phyloP scores from a whole-genome alignment of 2,797 vertebrate species.

The Hapalemur alaotrensis region DNA sequence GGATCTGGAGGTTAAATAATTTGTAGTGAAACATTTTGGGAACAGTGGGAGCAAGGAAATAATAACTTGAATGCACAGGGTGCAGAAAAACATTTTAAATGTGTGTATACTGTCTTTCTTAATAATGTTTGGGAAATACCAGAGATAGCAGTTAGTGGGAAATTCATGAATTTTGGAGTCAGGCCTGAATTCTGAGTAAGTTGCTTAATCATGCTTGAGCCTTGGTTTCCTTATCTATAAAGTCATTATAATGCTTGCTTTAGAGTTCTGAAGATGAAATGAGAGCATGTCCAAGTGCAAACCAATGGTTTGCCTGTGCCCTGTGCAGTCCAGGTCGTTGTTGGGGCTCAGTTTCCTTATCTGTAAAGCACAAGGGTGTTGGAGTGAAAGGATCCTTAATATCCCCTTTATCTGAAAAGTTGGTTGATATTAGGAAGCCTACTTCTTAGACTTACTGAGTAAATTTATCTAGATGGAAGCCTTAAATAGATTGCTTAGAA shows the following conservation, averaged over 20 bases:
- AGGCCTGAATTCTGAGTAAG: not conserved
- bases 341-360: not conserved
- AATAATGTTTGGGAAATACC: not conserved
- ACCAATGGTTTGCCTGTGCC: not conserved
- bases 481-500: conserved; percentile 13
- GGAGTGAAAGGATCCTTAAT: not conserved
- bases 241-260: not conserved
- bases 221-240: not conserved
- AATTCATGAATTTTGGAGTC: not conserved
- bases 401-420: not conserved
- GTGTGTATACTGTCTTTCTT: not conserved
- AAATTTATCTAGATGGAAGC: not conserved
- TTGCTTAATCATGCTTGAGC: not conserved
- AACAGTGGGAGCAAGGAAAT: not conserved
- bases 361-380: not conserved
- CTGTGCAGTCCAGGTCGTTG: not conserved
- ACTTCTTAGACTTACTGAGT: not conserved
- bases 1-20: not conserved
- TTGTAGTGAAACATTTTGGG: not conserved
- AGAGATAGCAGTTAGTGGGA: not conserved
- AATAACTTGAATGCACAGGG: not conserved
- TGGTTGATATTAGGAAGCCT: not conserved
- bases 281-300: not conserved
- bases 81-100: not conserved
- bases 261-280: not conserved